A percentile compares a stretch with the other conserved stretches of the same genome.
Evolutionary conservation across 2,888 invertebrate genomes (phyloP).

Genomic region (Octonoba sinensis): DNA sequence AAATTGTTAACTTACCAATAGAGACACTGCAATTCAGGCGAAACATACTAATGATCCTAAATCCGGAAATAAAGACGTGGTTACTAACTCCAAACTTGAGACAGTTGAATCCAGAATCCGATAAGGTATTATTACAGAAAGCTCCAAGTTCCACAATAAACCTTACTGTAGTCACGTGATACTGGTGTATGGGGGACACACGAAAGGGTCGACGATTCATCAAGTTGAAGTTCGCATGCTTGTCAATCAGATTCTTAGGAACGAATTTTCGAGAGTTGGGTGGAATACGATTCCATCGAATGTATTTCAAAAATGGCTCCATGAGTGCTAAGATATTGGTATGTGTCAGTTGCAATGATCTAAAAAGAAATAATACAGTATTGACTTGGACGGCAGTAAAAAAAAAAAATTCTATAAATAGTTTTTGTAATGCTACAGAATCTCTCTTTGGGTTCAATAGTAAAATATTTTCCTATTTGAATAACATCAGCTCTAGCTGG

Average conservation of each 20-base stretch:
- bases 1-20: not conserved
- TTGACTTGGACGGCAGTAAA: not conserved
- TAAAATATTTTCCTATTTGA: not conserved
- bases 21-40: not conserved
- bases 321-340: slow-evolving; percentile 30
- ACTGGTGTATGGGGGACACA: slow-evolving; percentile 17
- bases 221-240: not conserved
- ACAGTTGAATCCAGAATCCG: not conserved
- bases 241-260: slow-evolving; percentile 16
- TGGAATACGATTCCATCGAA: slow-evolving; percentile 30
- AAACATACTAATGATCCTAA: slow-evolving; percentile 44
- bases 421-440: not conserved
- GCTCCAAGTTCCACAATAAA: slow-evolving; percentile 45
- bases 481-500: not conserved
- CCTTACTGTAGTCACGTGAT: slow-evolving; percentile 22
- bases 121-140: not conserved
- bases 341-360: slow-evolving; percentile 25
- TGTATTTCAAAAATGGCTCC: slow-evolving; percentile 46
- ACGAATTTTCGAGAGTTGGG: slow-evolving; percentile 20
- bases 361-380: not conserved
- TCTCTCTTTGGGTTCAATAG: not conserved
- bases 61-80: slow-evolving; percentile 33
- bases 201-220: slow-evolving; percentile 1
- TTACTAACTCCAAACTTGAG: slow-evolving; percentile 37
- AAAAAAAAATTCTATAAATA: not conserved